Percentiles rank a stretch among this genome's conserved stretches.
phyloP scores from a whole-genome alignment of 2,113 vertebrate genomes.

The Phrynosoma blainvillii region DNA sequence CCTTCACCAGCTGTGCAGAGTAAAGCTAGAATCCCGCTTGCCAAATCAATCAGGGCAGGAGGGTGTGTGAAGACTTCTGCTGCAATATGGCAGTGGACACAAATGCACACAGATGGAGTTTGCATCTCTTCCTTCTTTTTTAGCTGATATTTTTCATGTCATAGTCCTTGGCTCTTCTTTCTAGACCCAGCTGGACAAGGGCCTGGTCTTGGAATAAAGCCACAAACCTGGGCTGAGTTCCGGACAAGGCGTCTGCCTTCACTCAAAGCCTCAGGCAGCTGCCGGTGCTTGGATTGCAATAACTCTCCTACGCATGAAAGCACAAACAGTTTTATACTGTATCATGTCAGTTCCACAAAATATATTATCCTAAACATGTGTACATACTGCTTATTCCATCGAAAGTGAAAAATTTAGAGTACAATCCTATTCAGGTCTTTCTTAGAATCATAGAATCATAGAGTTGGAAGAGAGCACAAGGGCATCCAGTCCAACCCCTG shows the following conservation, averaged over 20 bases:
- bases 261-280: slow-evolving; percentile 9
- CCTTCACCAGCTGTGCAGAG: background rate
- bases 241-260: background rate
- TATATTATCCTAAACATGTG: background rate
- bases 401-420: background rate
- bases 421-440: background rate
- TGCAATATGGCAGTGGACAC: background rate
- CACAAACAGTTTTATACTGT: background rate
- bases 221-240: slow-evolving; percentile 2
- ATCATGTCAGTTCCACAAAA: background rate
- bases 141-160: background rate
- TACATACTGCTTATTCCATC: background rate
- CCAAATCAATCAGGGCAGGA: background rate
- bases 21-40: background rate
- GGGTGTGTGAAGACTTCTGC: background rate
- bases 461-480: no score
- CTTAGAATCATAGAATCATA: background rate
- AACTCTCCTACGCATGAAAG: slow-evolving; percentile 1
- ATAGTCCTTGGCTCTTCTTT: background rate
- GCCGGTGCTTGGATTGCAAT: background rate
- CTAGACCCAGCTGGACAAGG: background rate
- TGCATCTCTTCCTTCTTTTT: background rate
- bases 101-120: background rate
- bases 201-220: slow-evolving; percentile 1
- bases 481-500: no score